Conservation (phyloP, 2,888 invertebrate genomes). For the Timema cristinae region DNA sequence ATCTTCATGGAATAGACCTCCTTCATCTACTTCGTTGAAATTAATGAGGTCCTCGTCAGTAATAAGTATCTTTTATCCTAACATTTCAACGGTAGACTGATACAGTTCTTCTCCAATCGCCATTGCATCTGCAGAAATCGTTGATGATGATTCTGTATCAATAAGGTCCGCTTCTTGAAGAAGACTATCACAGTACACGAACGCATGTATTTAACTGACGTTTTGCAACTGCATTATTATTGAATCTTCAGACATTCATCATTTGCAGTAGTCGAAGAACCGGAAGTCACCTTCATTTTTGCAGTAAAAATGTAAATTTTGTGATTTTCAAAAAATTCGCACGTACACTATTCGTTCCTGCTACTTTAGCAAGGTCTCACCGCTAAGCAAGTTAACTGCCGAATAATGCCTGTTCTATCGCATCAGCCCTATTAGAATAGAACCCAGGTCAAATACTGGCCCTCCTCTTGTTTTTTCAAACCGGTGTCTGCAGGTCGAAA, state of each 20-base stretch:
- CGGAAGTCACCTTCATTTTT: not conserved
- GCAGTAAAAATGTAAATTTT: conserved; percentile 3
- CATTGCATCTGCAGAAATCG: too few species aligned
- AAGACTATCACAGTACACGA: too few species aligned
- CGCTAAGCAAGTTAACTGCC: too few species aligned
- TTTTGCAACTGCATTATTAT: conserved; percentile 2
- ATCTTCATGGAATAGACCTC: too few species aligned
- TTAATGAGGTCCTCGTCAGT: too few species aligned
- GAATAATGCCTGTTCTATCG: conserved; percentile 5
- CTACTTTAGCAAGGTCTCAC: not conserved
- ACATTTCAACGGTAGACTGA: too few species aligned
- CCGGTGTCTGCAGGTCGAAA: not conserved
- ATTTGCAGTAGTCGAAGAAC: not conserved
- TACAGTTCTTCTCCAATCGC: too few species aligned
- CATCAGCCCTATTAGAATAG: not conserved
- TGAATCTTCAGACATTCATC: not conserved
- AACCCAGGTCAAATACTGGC: not conserved
- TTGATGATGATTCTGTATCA: too few species aligned
- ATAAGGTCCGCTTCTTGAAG: too few species aligned
- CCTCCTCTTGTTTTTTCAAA: not conserved
- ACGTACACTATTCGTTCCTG: conserved; percentile 1
- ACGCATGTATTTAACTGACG: not conserved
- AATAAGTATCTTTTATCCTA: too few species aligned
- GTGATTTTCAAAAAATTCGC: not conserved
- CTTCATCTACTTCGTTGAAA: too few species aligned